Conservation (phyloP, 2,888 invertebrate genomes). For the Eulithis prunata region DNA sequence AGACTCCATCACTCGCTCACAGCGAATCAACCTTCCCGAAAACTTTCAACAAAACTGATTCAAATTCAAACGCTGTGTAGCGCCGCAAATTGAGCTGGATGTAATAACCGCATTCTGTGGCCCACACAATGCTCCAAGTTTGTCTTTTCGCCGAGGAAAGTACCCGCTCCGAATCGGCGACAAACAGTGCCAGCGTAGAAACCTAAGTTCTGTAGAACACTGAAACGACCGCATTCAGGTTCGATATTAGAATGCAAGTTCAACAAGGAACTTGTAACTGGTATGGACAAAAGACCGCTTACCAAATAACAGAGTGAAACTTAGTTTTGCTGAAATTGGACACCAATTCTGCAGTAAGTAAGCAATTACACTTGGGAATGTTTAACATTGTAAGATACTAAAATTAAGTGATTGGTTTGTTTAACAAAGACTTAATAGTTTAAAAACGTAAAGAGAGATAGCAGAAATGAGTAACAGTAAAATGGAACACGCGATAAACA, state of each 20-base stretch:
- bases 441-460: too few relatives aligned
- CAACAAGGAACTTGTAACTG: constrained; percentile 47
- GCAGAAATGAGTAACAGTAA: background rate
- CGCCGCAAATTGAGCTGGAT: constrained; percentile 52
- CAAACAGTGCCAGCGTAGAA: constrained; percentile 47
- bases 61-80: constrained; percentile 24
- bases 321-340: constrained; percentile 29
- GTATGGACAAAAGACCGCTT: constrained; percentile 33
- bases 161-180: constrained; percentile 51
- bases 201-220: constrained; percentile 47
- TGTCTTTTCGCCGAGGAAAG: constrained; percentile 52
- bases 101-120: constrained; percentile 56
- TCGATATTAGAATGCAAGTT: constrained; percentile 54
- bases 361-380: background rate
- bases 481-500: constrained; percentile 2
- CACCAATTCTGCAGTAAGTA: constrained; percentile 5
- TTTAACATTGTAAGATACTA: too few relatives aligned
- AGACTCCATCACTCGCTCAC: constrained; percentile 64
- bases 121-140: constrained; percentile 63
- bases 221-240: constrained; percentile 49
- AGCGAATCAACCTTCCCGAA: constrained; percentile 55
- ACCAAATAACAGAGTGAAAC: constrained; percentile 33
- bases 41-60: constrained; percentile 37
- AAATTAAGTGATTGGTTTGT: too few relatives aligned
- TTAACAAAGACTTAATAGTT: too few relatives aligned